Evolutionary conservation across 2,888 invertebrate species (phyloP).

Genomic region (Tricholauxania praeusta): DNA sequence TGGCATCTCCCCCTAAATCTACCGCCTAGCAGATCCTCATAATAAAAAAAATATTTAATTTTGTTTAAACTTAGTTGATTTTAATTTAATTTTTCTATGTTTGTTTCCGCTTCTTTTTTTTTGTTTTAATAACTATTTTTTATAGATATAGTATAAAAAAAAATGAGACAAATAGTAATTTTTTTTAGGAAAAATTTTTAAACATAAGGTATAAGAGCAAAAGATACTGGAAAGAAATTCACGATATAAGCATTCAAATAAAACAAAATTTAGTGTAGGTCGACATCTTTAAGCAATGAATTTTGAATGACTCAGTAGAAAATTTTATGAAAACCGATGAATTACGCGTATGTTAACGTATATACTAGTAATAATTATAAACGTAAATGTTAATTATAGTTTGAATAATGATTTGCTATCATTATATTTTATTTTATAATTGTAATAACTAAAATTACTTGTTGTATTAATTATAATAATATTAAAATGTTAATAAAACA

Average conservation of each 20-base stretch:
- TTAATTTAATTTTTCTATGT: too few relatives aligned
- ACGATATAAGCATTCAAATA: not conserved
- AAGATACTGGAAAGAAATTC: slow-evolving; percentile 15
- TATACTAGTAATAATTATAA: slow-evolving; percentile 33
- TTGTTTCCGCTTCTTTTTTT: too few relatives aligned
- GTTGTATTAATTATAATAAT: slow-evolving; percentile 39
- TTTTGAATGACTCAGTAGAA: not conserved
- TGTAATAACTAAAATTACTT: slow-evolving; percentile 46
- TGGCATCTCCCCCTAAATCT: too few relatives aligned
- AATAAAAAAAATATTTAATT: too few relatives aligned
- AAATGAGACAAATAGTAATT: not conserved
- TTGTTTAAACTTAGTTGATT: too few relatives aligned
- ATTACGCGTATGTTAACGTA: slow-evolving; percentile 11
- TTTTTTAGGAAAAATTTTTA: not conserved
- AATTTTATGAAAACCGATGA: not conserved
- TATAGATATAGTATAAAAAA: not conserved
- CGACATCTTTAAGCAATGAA: not conserved
- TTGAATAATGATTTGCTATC: slow-evolving; percentile 38
- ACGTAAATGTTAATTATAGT: slow-evolving; percentile 32
- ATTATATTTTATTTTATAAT: too few relatives aligned
- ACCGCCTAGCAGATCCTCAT: too few relatives aligned
- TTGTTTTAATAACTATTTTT: too few relatives aligned
- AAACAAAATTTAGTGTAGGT: not conserved
- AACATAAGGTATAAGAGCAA: slow-evolving; percentile 6
- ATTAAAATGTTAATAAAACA: too few relatives aligned